phyloP scores from a whole-genome alignment of 2,113 vertebrate species.

The Silurus asotus region DNA sequence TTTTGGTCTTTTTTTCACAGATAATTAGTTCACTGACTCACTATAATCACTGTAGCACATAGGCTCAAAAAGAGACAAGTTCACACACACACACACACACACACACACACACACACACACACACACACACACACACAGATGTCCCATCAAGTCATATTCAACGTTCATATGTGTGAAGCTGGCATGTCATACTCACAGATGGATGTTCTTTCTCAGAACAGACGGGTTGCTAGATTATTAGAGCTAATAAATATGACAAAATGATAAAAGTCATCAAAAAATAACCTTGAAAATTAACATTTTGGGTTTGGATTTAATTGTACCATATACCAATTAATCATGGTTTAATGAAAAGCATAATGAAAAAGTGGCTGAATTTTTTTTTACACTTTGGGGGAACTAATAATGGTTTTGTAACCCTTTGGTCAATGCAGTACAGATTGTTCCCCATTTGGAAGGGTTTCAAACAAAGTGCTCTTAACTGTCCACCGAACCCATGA shows the following conservation, averaged over 20 bases:
- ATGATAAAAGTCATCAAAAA: neutral
- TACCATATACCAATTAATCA: neutral
- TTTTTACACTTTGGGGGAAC: neutral
- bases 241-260: slow-evolving; percentile 24
- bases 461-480: neutral
- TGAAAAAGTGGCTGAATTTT: neutral
- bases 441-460: neutral
- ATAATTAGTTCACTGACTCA: neutral
- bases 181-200: slow-evolving; percentile 33
- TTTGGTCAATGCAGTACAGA: neutral
- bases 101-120: neutral
- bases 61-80: neutral
- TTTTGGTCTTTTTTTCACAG: neutral
- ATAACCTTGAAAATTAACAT: neutral
- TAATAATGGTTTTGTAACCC: neutral
- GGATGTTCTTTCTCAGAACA: slow-evolving; percentile 27
- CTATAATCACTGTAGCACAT: neutral
- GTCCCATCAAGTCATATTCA: slow-evolving; percentile 21
- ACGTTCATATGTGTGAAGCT: slow-evolving; percentile 7
- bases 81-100: neutral
- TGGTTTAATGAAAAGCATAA: neutral
- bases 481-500: neutral
- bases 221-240: slow-evolving; percentile 23
- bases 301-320: too few species aligned
- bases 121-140: slow-evolving; percentile 21